Evolutionary conservation across 2,113 vertebrate species (phyloP).

Genomic region (Mesitornis unicolor): DNA sequence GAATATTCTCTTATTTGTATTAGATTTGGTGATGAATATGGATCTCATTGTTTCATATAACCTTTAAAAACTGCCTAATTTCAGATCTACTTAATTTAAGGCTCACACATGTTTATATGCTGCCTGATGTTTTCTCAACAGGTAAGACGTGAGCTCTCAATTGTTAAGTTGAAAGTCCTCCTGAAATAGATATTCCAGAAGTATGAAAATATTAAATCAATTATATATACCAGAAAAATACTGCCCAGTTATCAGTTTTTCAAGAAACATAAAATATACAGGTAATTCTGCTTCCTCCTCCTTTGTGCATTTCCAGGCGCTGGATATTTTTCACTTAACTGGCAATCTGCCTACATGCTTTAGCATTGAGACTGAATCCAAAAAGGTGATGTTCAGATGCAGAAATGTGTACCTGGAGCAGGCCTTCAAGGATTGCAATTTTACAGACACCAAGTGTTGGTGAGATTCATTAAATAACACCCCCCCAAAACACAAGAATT

Average conservation of each 20-base stretch:
- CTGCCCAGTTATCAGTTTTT: neutral
- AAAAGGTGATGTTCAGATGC: neutral
- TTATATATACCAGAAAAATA: neutral
- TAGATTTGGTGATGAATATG: neutral
- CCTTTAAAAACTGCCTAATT: neutral
- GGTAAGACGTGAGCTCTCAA: neutral
- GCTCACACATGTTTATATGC: neutral
- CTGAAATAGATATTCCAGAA: neutral
- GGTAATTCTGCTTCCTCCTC: neutral
- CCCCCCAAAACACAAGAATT: neutral
- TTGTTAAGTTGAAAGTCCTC: neutral
- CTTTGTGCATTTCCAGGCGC: neutral
- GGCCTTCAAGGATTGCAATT: neutral
- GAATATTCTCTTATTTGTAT: neutral
- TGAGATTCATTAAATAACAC: neutral
- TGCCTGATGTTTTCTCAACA: neutral
- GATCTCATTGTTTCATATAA: neutral
- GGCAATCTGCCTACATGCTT: neutral
- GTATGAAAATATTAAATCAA: neutral
- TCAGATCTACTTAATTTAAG: neutral
- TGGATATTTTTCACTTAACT: neutral
- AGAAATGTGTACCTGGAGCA: neutral
- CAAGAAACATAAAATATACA: neutral
- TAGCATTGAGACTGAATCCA: neutral
- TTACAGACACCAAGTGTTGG: neutral